Base-by-base conservation (phyloP, 2,888 invertebrate genomes). In the Acrobasis consociella region DNA sequence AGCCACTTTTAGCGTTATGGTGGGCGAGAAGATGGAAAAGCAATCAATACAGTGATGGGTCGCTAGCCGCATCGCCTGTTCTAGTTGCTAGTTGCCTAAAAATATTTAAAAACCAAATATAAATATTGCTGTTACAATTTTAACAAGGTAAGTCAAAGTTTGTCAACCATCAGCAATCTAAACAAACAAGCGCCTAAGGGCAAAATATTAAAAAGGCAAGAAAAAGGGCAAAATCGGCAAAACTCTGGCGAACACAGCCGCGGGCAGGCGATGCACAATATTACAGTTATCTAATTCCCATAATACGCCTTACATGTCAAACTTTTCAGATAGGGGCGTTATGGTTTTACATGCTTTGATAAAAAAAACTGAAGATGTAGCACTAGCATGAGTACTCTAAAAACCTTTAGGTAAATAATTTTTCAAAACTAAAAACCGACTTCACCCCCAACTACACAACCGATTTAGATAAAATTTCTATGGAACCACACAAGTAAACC, bases 291-390 rank as follows among this genome's bases (percentile, higher is more conserved):
- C 87, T 87, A 83, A 87, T 87, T 83, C 88, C 80, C 86, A 85
- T 88, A 89, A 86, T 85, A 87, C 82, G 80, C 85, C 82, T 85
- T 82, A 84, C 85, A 86, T 84, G 89, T 88, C 89, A 89, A 91
- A 91, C 80, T 90, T 89, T 75, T 74, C 73, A 78, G 85, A 89
- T 86, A 86, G 79, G 76, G 75, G 67, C 72, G 72, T 82, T 85
- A 85, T 82, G 79, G 69, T 67, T 7, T 31, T 31, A 31, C 31
- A 31, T 31, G 31, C 31, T 31, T 2, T 31, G 31, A 31, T 31
- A 31, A 31, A 31, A n/a, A 31, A 31, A 31, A 0, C 31, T 31
- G 31, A 31, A 31, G 31, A 31, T 31, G 7, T 31, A 31, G 31
- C 31, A 31, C 7, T 8, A 31, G 31, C 22, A 22, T 22, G 2